These are phyloP conservation scores for Lypha dubia DNA, from an alignment of 2,888 invertebrate species.

Conservation along the genomic window DNA sequence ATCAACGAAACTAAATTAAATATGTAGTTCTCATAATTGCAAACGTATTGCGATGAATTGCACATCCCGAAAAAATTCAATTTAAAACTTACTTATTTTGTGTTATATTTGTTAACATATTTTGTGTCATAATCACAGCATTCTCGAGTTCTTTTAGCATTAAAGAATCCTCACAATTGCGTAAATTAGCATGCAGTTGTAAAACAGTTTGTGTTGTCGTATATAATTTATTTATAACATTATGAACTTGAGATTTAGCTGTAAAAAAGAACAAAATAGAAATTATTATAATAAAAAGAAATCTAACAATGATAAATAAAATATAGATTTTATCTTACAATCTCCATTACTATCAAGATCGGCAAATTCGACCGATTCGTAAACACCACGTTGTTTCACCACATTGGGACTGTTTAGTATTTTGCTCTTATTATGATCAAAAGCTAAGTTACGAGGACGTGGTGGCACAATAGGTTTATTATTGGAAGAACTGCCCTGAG, in stretches of 20 bases:
- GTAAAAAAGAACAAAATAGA: slow-evolving; percentile 8
- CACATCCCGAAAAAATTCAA: background rate
- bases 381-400: slow-evolving; percentile 77
- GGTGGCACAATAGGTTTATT: slow-evolving; percentile 87
- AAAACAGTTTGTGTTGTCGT: slow-evolving; percentile 83
- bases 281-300: background rate
- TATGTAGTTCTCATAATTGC: no score
- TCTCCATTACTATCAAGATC: slow-evolving; percentile 77
- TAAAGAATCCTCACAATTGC: slow-evolving; percentile 81
- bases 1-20: no score
- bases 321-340: slow-evolving; percentile 76
- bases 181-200: slow-evolving; percentile 83
- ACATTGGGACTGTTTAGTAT: slow-evolving; percentile 77
- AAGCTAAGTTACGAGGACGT: slow-evolving; percentile 87
- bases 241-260: slow-evolving; percentile 86
- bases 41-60: no score
- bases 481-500: slow-evolving; percentile 78
- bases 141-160: slow-evolving; percentile 83
- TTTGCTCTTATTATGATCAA: slow-evolving; percentile 85
- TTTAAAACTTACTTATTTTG: slow-evolving; percentile 78
- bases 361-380: slow-evolving; percentile 77
- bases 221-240: slow-evolving; percentile 85
- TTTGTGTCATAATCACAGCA: slow-evolving; percentile 84
- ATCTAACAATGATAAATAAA: background rate
- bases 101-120: slow-evolving; percentile 83